Evolutionary conservation across 2,797 vertebrate genomes (phyloP).

Genomic region (Salmo trutta): DNA sequence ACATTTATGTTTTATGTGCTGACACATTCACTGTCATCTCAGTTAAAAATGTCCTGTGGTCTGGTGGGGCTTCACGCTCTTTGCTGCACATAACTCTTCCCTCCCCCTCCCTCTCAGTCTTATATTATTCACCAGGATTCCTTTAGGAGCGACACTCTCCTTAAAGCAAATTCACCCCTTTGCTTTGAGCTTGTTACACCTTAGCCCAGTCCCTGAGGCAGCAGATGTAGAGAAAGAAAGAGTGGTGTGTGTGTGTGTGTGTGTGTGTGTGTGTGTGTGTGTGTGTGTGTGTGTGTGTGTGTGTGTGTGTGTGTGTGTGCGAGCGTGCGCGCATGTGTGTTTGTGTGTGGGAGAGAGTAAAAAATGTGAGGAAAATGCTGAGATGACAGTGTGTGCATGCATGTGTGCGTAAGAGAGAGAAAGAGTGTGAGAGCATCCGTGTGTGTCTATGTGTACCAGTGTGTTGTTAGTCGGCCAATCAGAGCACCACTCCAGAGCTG

Average conservation of each 20-base stretch:
- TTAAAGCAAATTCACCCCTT: conserved; percentile 30
- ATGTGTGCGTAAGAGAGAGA: background rate
- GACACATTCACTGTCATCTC: conserved; percentile 22
- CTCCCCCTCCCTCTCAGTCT: conserved; percentile 17
- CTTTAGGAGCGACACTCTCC: conserved; percentile 39
- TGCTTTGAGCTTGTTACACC: conserved; percentile 2
- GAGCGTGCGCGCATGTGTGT: background rate
- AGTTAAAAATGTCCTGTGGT: conserved; percentile 15
- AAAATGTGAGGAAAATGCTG: no score
- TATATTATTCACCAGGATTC: conserved; percentile 51
- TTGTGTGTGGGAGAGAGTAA: no score
- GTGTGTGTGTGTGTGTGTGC: no score
- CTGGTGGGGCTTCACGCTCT: conserved; percentile 31
- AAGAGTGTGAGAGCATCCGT: background rate
- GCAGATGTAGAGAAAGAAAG: conserved; percentile 1
- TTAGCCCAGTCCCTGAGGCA: conserved; percentile 3
- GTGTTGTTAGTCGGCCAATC: conserved; percentile 69
- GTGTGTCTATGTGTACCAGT: conserved; percentile 9
- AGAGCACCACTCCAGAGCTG: conserved; percentile 69
- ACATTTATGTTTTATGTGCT: conserved; percentile 30
- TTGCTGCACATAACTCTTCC: background rate
- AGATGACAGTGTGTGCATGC: no score
- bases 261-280: no score
- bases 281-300: no score
- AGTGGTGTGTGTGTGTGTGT: background rate